Conservation (phyloP, 2,888 invertebrate species). For the Polia nebulosa region DNA sequence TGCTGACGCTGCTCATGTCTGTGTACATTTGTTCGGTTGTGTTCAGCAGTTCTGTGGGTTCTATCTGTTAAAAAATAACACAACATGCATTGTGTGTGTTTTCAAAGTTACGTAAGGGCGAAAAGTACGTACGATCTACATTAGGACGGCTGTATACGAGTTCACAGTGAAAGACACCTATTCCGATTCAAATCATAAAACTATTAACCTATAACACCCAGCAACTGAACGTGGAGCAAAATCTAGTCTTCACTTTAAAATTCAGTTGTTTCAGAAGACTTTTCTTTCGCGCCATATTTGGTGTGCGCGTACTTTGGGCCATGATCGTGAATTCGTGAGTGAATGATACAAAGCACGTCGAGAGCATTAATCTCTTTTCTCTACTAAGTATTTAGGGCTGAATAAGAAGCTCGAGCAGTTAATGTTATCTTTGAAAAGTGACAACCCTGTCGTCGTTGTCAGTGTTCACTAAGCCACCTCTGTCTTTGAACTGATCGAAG, state of each 20-base stretch:
- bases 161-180: conserved; percentile 6
- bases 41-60: conserved; percentile 2
- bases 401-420: too few species aligned
- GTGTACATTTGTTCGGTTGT: conserved; percentile 18
- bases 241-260: conserved; percentile 21
- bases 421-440: too few species aligned
- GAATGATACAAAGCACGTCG: conserved; percentile 41
- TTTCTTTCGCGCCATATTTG: conserved; percentile 69
- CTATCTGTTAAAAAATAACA: neutral
- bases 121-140: neutral
- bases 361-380: conserved; percentile 69
- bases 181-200: conserved; percentile 33
- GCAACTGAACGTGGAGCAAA: conserved; percentile 24
- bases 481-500: too few species aligned
- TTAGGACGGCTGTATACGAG: neutral
- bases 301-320: conserved; percentile 48
- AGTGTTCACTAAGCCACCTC: too few species aligned
- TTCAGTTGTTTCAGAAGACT: conserved; percentile 40
- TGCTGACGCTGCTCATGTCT: conserved; percentile 9
- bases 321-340: conserved; percentile 49
- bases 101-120: neutral
- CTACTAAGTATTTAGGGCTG: conserved; percentile 3
- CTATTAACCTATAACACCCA: conserved; percentile 8
- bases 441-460: too few species aligned
- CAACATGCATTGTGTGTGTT: neutral